These are phyloP conservation scores for Pachliopta kotzebuea DNA, from an alignment of 2,888 invertebrate genomes.

Conservation along the genomic window DNA sequence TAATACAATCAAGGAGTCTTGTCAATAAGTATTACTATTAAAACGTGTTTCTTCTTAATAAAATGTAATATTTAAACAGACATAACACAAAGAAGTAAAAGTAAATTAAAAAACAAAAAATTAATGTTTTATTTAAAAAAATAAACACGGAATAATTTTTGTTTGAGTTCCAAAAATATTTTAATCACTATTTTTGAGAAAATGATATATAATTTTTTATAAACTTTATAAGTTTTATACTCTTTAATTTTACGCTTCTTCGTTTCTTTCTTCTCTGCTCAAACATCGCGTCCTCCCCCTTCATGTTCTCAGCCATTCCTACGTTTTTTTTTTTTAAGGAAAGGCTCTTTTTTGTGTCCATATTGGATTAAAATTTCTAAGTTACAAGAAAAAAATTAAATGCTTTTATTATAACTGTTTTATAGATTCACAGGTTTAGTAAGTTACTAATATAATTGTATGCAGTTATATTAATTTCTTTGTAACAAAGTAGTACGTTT, in stretches of 20 bases:
- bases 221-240: background rate
- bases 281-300: slow-evolving; percentile 20
- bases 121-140: background rate
- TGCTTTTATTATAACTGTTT: background rate
- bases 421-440: background rate
- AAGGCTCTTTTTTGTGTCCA: slow-evolving; percentile 24
- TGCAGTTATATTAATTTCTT: background rate
- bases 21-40: too few species aligned
- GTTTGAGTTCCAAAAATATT: background rate
- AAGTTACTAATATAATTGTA: slow-evolving; percentile 4
- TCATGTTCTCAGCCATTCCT: slow-evolving; percentile 16
- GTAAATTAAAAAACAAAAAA: background rate
- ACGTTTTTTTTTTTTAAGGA: slow-evolving; percentile 12
- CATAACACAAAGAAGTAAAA: background rate
- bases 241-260: slow-evolving; percentile 1
- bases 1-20: too few species aligned
- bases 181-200: too few species aligned
- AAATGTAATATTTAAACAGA: too few species aligned
- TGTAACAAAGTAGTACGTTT: background rate
- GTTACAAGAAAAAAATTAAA: background rate
- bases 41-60: too few species aligned
- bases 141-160: background rate
- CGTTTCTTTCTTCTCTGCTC: slow-evolving; percentile 9
- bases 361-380: slow-evolving; percentile 10
- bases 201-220: background rate